Base-by-base conservation (phyloP, 2,797 vertebrate species). In the Aselliscus stoliczkanus region DNA sequence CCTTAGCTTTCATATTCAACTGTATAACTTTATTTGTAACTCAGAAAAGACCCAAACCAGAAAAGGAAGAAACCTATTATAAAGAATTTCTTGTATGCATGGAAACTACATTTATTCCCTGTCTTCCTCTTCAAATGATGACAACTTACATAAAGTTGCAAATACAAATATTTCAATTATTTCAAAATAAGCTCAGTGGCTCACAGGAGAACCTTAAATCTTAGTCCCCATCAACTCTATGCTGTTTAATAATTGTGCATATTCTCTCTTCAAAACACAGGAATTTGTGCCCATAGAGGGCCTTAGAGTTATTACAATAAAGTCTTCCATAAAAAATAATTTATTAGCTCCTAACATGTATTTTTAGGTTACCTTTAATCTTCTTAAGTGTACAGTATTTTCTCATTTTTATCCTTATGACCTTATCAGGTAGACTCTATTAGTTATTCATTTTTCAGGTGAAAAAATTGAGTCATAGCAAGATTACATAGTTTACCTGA, bases 1-100 rank as follows among this genome's bases (percentile, higher is more conserved):
- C 31, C 21, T 75, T 73, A 62, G 4, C 18, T 92, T 70, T 85
- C 17, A 82, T 50, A 82, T 60, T 65, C 56, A 93, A 54, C 9
- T 84, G 5, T 44, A 60, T 93, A 81, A 34, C 8, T 13, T 96
- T 65, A 3, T 65, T 76, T 95, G 12, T 60, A 86, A 89, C 52
- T 92, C 67, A 42, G 37, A 82, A 90, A 94, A 95, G 34, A 84
- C 9, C 21, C 69, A 95, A 96, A 73, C 52, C 9, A 54, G n/a
- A 90, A 93, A 82, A 86, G 6, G 25, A 44, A 87, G 25, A 82
- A 7, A 58, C 72, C 1, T 62, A 29, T 62, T 88, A 73, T 34
- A 70, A 81, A 80, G 7, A 85, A 39, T 47, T 89, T 60, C 31
- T 75, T 80, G 10, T 39, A 62, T 50, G 12, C 11, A 42, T 64